Evolutionary conservation across 1,140 invertebrate species (phyloP), one percentile per base, ranked within the genome.

Genomic region (Drosophila baimaii): DNA sequence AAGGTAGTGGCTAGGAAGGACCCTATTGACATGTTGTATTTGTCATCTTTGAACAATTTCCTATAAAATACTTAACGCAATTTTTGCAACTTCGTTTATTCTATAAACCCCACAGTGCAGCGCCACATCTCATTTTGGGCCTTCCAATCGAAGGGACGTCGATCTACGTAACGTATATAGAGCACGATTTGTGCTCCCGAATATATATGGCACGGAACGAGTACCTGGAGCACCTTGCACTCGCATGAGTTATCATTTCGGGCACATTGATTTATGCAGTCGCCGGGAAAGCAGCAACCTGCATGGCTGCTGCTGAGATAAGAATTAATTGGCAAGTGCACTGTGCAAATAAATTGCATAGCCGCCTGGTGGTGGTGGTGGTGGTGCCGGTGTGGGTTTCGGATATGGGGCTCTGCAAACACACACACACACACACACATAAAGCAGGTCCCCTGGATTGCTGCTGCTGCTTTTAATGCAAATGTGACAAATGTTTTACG

Each of bases 401-500:
- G 19, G 58, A 17, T 27, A 7, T 55, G 62, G 15, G n/a, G n/a
- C n/a, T n/a, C n/a, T n/a, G n/a, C n/a, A n/a, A n/a, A n/a, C n/a
- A n/a, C n/a, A n/a, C n/a, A n/a, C n/a, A n/a, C n/a, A n/a, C n/a
- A 47, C 47, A 51, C 69, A 73, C 69, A 73, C 52, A 73, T 73
- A 44, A 56, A 56, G 49, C 71, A 15, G 44, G 73, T 66, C 19
- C 56, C 61, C 31, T 25, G 69, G 52, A 39, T 62, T 49, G 47
- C 25, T 69, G 61, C 61, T 57, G 64, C 78, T 81, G 80, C 80
- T 80, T 79, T 89, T 84, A 89, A 89, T 89, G 85, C 70, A 89
- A 89, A 89, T 89, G 84, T 89, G 84, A 89, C 84, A 89, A 89
- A 89, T 89, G 84, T 89, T 89, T 89, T 89, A 90, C 85, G 74